Evolutionary conservation across 2,797 vertebrate species (phyloP).

Genomic region (Notamacropus eugenii): DNA sequence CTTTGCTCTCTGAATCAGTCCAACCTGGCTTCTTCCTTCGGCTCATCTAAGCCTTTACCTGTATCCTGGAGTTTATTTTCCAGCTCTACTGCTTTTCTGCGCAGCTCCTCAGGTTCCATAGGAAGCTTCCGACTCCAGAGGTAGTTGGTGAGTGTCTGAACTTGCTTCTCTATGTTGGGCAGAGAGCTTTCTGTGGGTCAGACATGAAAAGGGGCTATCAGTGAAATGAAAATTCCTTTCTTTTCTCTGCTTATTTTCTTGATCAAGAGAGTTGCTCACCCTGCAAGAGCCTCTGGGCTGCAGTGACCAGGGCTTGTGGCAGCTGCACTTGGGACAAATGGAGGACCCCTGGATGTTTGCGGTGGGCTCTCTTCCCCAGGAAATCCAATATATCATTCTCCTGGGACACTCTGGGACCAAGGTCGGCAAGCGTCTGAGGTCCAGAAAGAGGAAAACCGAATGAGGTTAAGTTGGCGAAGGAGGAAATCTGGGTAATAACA

Average conservation of each 20-base stretch:
- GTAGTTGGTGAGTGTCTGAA: conserved; percentile 85
- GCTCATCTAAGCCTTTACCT: conserved; percentile 23
- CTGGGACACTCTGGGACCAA: conserved; percentile 79
- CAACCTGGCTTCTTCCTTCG: background rate
- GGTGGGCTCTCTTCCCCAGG: conserved; percentile 86
- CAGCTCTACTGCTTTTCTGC: conserved; percentile 83
- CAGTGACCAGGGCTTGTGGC: conserved; percentile 84
- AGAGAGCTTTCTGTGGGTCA: conserved; percentile 82
- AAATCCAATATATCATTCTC: conserved; percentile 83
- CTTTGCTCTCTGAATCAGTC: background rate
- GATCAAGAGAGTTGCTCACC: conserved; percentile 79
- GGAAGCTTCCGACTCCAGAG: conserved; percentile 92
- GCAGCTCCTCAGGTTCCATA: conserved; percentile 83
- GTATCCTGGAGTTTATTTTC: conserved; percentile 79
- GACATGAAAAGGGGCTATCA: background rate
- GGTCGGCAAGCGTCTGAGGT: conserved; percentile 82
- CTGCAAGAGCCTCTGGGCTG: conserved; percentile 84
- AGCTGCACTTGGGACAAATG: conserved; percentile 86
- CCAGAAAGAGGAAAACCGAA: background rate
- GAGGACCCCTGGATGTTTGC: conserved; percentile 89
- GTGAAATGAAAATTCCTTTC: background rate
- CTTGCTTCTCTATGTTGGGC: conserved; percentile 78
- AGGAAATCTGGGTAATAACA: background rate
- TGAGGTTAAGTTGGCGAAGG: no score
- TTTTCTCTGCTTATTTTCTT: background rate